phyloP scores from a whole-genome alignment of 2,113 vertebrate species.

The Numenius arquata region DNA sequence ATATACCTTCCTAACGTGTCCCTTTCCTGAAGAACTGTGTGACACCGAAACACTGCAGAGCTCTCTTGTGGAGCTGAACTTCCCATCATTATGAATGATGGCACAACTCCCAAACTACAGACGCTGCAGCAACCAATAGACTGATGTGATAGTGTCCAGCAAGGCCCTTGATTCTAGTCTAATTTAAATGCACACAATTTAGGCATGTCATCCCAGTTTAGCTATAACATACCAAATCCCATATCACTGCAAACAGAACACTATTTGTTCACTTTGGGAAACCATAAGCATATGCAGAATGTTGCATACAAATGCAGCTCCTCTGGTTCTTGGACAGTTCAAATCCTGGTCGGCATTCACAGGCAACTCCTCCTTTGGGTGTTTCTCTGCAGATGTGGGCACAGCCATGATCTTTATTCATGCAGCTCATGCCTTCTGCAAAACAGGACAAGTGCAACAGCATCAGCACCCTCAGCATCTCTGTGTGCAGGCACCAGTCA shows the following conservation, averaged over 20 bases:
- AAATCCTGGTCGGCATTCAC: conserved; percentile 95
- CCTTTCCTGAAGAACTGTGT: neutral
- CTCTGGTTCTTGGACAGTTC: conserved; percentile 93
- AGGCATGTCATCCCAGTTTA: neutral
- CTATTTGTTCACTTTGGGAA: neutral
- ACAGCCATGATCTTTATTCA: conserved; percentile 98
- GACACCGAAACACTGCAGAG: neutral
- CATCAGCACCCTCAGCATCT: neutral
- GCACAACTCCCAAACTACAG: neutral
- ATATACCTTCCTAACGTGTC: neutral
- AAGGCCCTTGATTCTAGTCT: neutral
- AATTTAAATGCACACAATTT: neutral
- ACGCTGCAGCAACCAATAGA: neutral
- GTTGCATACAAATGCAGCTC: conserved; percentile 89
- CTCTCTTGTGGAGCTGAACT: neutral
- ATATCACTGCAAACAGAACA: neutral
- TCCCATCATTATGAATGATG: neutral
- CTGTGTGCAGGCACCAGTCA: neutral
- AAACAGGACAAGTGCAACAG: conserved; percentile 48
- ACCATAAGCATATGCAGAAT: neutral
- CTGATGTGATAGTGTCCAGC: neutral
- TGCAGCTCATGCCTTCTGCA: conserved; percentile 97
- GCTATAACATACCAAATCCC: neutral
- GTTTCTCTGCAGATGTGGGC: conserved; percentile 96
- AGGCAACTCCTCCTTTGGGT: conserved; percentile 89